Evolutionary conservation across 2,888 invertebrate genomes (phyloP), one percentile per base, ranked within the genome.

Genomic region (Carcina quercana): DNA sequence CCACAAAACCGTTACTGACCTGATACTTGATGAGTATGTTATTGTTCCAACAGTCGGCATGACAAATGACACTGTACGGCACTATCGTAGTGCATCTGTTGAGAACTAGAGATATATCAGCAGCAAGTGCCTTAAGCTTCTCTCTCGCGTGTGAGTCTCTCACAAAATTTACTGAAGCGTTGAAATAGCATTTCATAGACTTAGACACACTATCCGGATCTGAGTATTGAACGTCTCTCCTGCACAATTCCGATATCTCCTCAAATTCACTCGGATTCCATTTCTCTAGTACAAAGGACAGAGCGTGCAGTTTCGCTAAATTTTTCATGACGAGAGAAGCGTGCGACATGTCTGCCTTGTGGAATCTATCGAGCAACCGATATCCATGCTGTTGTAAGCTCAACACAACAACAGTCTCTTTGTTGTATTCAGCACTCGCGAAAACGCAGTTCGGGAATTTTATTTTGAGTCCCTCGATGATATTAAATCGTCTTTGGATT

Each of bases 1-100:
- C n/a, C n/a, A n/a, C n/a, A n/a, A n/a, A n/a, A n/a, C n/a, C n/a
- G n/a, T n/a, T n/a, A n/a, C n/a, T n/a, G n/a, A n/a, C 78, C 58
- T 56, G 49, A 45, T 68, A 59, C 47, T 67, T 68, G 35, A 57
- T 73, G 3, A 67, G 10, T 25, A 67, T 53, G 35, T 76, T 78
- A 42, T 72, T 75, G 37, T 55, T 68, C 78, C 75, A 78, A 47
- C 67, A 68, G 40, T 78, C 73, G n/a, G 62, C 70, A 31, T 78
- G 78, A 45, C 76, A 74, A 45, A 78, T 56, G 20, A 53, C 47
- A 30, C 64, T 62, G 31, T 66, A 60, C 11, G 42, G 34, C 25
- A 50, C 46, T 14, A 59, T 47, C 34, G 47, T 51, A 6, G 65
- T 59, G 39, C 65, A 64, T 53, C 64, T 67, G 42, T 63, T 50